Percentiles rank a stretch among this genome's conserved stretches.
Evolutionary conservation across 2,888 invertebrate species (phyloP).

Genomic region (Byasa hedistus): DNA sequence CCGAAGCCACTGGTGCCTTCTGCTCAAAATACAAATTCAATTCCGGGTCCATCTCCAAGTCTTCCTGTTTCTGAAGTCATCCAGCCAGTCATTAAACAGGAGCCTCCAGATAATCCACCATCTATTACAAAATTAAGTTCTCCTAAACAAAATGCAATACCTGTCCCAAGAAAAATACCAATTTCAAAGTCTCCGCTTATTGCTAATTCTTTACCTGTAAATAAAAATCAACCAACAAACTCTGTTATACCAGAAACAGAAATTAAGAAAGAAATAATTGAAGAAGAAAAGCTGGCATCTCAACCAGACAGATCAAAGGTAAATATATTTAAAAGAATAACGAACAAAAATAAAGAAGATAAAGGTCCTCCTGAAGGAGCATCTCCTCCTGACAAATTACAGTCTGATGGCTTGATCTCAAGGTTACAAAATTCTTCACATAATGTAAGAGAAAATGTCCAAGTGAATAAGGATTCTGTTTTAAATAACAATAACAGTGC

Average conservation of each 20-base stretch:
- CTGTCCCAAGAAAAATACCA: conserved; percentile 74
- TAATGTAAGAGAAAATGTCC: conserved; percentile 53
- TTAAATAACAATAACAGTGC: conserved; percentile 76
- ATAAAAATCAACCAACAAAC: conserved; percentile 55
- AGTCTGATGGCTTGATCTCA: conserved; percentile 69
- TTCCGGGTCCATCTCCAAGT: conserved; percentile 36
- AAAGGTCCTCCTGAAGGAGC: conserved; percentile 65
- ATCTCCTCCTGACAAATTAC: conserved; percentile 63
- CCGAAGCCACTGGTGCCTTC: conserved; percentile 45
- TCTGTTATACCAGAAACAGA: conserved; percentile 62
- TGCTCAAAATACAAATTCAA: conserved; percentile 46
- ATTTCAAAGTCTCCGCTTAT: conserved; percentile 73
- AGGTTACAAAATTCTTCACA: conserved; percentile 64
- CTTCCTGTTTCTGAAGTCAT: conserved; percentile 45
- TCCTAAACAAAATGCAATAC: conserved; percentile 64
- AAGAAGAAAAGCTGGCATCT: conserved; percentile 83
- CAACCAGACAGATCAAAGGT: conserved; percentile 92
- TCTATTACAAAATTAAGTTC: conserved; percentile 44
- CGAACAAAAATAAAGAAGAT: conserved; percentile 86
- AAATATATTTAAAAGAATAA: conserved; percentile 93
- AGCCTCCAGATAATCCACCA: conserved; percentile 49
- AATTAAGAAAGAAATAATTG: conserved; percentile 74
- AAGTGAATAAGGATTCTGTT: conserved; percentile 64
- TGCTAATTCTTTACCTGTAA: conserved; percentile 59
- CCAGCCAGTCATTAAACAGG: conserved; percentile 64